Evolutionary conservation across 2,113 vertebrate species (phyloP), one percentile per base, ranked within the genome.

Genomic region (Hippocampus abdominalis): DNA sequence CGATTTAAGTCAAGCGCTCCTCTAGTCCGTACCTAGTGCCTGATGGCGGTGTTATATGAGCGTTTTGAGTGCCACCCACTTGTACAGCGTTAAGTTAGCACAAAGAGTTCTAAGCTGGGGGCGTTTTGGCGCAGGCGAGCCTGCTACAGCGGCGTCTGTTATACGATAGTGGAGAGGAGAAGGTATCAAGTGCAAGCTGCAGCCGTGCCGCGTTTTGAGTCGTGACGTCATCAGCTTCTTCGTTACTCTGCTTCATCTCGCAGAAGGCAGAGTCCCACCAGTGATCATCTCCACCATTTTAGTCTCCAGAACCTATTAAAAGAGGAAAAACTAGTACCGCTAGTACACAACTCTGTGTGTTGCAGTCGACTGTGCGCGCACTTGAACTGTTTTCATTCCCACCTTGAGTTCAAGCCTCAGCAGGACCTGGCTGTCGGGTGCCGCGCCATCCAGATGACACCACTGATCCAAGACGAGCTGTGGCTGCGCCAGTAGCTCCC

Each of bases 381-480:
- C 63, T 46, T 18, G 15, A 59, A 59, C 6, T 10, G 63, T 66
- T 27, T 44, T 5, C 56, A 5, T 57, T 86, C 88, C 89, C 76
- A 96, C 96, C 92, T 94, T 92, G 12, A 98, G 91, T 68, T 95
- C 91, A 15, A 89, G 92, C 80, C 93, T 92, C 78, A 98, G 90
- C 2, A 98, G 90, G 83, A 97, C 81, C 79, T 95, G 92, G 72
- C 89, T 93, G 68, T 83, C 77, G 5, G 92, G 57, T 13, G 70
- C 74, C 3, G 92, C 92, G 59, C 88, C 92, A 66, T 79, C 88
- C 80, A 97, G 87, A 0, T 63, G 59, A 32, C 95, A 89, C 96
- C 95, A 96, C 23, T 76, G 88, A 73, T 97, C 96, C 76, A 95
- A 67, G 53, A 91, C 85, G 70, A 96, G 89, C 20, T 71, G 84